These are phyloP conservation scores for Protonemura montana DNA, from an alignment of 2,888 invertebrate genomes.

Conservation along the genomic window DNA sequence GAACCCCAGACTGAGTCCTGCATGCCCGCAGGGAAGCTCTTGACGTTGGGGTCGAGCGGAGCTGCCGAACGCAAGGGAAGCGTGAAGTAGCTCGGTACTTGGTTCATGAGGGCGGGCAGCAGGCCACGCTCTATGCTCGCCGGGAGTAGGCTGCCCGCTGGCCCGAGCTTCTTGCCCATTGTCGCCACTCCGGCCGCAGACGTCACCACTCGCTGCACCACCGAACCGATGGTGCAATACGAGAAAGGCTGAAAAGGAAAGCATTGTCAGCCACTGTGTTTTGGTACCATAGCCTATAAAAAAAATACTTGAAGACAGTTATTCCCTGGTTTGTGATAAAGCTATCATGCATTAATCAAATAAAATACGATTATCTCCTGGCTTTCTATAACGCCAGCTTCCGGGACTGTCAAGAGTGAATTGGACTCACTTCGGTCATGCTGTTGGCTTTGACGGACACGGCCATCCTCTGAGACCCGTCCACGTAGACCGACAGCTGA, in stretches of 20 bases:
- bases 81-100: conserved; percentile 62
- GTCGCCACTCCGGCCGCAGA: conserved; percentile 25
- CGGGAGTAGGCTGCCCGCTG: conserved; percentile 40
- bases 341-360: too few relatives aligned
- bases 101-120: conserved; percentile 52
- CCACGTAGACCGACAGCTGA: conserved; percentile 66
- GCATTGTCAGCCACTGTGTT: too few relatives aligned
- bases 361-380: too few relatives aligned
- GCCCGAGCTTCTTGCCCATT: neutral
- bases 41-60: conserved; percentile 64
- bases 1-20: conserved; percentile 66
- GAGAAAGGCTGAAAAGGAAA: conserved; percentile 51
- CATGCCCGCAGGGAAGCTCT: conserved; percentile 63
- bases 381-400: too few relatives aligned
- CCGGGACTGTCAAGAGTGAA: too few relatives aligned
- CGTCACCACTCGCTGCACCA: conserved; percentile 45
- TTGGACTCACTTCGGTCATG: conserved; percentile 64
- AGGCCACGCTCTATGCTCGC: conserved; percentile 49
- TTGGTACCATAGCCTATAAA: too few relatives aligned
- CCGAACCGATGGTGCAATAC: conserved; percentile 51
- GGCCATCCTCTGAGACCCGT: conserved; percentile 64
- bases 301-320: too few relatives aligned
- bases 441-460: conserved; percentile 66
- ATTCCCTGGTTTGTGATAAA: too few relatives aligned
- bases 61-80: conserved; percentile 59